Evolutionary conservation across 2,888 invertebrate species (phyloP).

Genomic region (Podabrus alpinus): DNA sequence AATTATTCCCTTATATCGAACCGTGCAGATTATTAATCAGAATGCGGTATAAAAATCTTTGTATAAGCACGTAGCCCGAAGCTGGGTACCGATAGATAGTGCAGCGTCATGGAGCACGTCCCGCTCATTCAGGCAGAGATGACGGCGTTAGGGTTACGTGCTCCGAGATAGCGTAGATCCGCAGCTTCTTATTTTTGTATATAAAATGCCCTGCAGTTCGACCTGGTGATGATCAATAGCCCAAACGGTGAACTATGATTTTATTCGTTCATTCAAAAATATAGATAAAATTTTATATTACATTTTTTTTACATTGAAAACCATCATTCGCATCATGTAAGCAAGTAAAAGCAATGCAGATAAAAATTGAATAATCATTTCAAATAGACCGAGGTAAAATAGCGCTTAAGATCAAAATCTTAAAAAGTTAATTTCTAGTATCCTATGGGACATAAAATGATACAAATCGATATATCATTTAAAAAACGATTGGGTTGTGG

Average conservation of each 20-base stretch:
- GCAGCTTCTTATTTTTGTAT: conserved; percentile 34
- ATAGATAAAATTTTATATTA: conserved; percentile 12
- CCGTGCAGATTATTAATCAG: conserved; percentile 28
- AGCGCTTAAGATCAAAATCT: not conserved
- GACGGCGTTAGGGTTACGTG: conserved; percentile 34
- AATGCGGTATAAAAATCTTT: conserved; percentile 23
- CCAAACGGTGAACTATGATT: conserved; percentile 20
- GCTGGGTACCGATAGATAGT: conserved; percentile 33
- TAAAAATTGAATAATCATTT: not conserved
- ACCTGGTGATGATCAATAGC: conserved; percentile 28
- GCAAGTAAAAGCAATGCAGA: not conserved
- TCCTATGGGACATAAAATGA: conserved; percentile 6
- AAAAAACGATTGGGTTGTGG: conserved; percentile 26
- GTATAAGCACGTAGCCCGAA: conserved; percentile 26
- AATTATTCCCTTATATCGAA: conserved; percentile 12
- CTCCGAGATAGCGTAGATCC: conserved; percentile 30
- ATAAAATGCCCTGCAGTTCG: conserved; percentile 29
- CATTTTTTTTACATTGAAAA: conserved; percentile 3
- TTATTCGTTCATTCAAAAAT: conserved; percentile 18
- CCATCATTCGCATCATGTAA: not conserved
- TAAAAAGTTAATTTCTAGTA: conserved; percentile 7
- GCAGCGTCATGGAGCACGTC: conserved; percentile 29
- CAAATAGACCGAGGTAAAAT: not conserved
- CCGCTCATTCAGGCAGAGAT: conserved; percentile 33
- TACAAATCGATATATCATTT: conserved; percentile 24